phyloP scores from a whole-genome alignment of 2,113 vertebrate genomes.

The Gopherus evgoodei region DNA sequence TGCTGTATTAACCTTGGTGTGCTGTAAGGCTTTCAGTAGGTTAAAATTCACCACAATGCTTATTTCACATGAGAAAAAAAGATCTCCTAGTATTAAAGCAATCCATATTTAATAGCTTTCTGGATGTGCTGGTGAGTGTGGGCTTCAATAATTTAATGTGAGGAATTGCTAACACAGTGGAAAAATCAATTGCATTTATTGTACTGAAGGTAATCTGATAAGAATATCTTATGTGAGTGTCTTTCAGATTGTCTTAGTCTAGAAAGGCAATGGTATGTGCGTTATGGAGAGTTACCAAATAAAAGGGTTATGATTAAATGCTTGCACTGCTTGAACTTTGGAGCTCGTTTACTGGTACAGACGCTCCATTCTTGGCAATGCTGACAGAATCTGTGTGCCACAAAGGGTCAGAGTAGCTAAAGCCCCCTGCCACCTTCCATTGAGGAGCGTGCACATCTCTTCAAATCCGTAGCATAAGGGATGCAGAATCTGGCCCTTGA shows the following conservation, averaged over 20 bases:
- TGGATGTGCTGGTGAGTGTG: background rate
- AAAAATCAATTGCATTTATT: constrained; percentile 23
- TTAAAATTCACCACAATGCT: background rate
- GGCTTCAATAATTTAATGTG: background rate
- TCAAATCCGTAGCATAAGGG: background rate
- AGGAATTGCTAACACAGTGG: background rate
- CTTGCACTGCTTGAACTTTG: background rate
- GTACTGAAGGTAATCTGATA: background rate
- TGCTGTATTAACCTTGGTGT: background rate
- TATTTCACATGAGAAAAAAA: background rate
- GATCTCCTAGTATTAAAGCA: background rate
- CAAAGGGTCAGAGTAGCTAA: background rate
- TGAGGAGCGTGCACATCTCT: background rate
- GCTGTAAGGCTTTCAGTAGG: background rate
- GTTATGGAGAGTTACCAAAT: background rate
- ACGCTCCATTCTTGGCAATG: background rate
- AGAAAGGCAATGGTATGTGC: rapidly evolving
- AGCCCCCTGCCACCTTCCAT: background rate
- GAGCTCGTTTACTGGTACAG: background rate
- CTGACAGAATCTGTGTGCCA: background rate
- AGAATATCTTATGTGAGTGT: background rate
- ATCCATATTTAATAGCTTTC: constrained; percentile 17
- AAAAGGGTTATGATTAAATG: background rate
- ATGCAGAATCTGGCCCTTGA: background rate
- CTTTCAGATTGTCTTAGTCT: background rate